Percentiles rank a stretch among this genome's conserved stretches.
These are phyloP conservation scores for Gymnoscopelus braueri DNA, from an alignment of 2,797 vertebrate species.

Conservation along the genomic window DNA sequence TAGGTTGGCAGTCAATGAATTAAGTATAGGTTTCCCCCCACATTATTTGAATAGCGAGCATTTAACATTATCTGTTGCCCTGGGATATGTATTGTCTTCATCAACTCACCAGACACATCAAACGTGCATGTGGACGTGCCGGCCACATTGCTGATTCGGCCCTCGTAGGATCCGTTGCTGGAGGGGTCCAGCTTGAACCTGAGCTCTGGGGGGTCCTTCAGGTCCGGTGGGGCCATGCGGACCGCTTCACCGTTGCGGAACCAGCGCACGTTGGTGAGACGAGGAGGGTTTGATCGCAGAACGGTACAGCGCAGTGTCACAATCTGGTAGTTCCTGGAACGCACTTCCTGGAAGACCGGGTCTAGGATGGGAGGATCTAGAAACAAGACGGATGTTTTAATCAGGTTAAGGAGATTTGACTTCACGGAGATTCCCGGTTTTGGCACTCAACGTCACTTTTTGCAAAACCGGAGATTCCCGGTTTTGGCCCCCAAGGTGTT, in stretches of 20 bases:
- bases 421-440: no score
- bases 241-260: constrained; percentile 86
- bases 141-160: constrained; percentile 89
- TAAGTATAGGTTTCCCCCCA: no score
- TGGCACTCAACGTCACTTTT: no score
- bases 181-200: constrained; percentile 87
- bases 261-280: constrained; percentile 88
- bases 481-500: no score
- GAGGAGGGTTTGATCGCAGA: constrained; percentile 89
- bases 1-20: no score
- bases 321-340: constrained; percentile 84
- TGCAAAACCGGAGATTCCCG: no score
- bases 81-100: not conserved
- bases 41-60: no score
- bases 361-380: constrained; percentile 92
- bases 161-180: constrained; percentile 91
- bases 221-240: constrained; percentile 76
- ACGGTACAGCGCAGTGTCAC: constrained; percentile 89
- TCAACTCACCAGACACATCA: constrained; percentile 90
- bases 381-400: not conserved
- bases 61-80: no score
- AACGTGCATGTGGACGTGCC: constrained; percentile 90
- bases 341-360: constrained; percentile 88
- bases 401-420: no score
- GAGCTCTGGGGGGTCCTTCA: constrained; percentile 87